Conservation (phyloP, 2,113 vertebrate genomes). For the Ctenomys sociabilis region DNA sequence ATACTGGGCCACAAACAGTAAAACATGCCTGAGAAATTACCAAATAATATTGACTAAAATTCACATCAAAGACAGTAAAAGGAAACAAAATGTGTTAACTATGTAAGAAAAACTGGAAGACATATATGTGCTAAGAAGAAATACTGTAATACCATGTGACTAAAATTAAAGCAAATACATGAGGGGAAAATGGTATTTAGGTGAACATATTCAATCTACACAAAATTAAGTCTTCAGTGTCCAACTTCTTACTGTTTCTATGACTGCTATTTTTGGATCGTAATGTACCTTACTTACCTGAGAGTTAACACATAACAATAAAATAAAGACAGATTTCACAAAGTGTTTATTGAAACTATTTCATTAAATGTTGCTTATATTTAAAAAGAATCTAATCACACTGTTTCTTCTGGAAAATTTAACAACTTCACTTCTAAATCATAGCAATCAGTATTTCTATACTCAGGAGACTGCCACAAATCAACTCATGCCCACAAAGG, state of each 20-base stretch:
- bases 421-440: not conserved
- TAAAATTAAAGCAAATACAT: not conserved
- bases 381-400: not conserved
- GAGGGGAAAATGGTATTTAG: not conserved
- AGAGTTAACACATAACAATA: not conserved
- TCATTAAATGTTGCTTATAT: not conserved
- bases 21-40: not conserved
- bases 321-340: not conserved
- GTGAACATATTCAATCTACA: not conserved
- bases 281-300: not conserved
- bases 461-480: not conserved
- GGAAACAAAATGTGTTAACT: not conserved
- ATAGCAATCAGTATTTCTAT: not conserved
- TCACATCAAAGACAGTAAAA: not conserved
- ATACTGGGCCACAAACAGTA: not conserved
- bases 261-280: not conserved
- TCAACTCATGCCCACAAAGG: not conserved
- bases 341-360: not conserved
- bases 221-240: not conserved
- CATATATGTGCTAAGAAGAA: not conserved
- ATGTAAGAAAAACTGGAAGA: not conserved
- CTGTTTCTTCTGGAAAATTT: not conserved
- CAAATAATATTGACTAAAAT: not conserved
- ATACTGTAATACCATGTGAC: not conserved
- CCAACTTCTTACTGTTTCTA: not conserved